phyloP scores from a whole-genome alignment of 2,888 invertebrate genomes.

The Cantharis nigra region DNA sequence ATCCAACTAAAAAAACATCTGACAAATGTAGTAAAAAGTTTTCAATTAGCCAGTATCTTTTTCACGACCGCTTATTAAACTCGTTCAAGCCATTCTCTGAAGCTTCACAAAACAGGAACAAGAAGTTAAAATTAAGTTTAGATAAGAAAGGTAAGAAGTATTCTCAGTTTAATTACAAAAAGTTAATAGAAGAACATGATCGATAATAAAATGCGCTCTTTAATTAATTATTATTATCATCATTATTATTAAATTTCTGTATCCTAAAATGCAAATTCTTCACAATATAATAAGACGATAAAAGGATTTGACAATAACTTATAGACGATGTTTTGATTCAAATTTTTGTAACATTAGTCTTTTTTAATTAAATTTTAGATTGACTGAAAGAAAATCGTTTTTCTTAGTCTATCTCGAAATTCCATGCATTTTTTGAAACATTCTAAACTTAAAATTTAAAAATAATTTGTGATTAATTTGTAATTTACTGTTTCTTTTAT shows the following conservation, averaged over 20 bases:
- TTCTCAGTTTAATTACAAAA: conserved; percentile 2
- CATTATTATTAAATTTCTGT: background rate
- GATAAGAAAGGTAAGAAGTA: conserved; percentile 2
- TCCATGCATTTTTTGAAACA: background rate
- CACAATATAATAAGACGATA: background rate
- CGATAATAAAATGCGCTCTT: background rate
- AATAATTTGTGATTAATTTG: background rate
- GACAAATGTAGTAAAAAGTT: background rate
- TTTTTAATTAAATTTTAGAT: background rate
- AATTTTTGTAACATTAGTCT: background rate
- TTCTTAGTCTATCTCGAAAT: background rate
- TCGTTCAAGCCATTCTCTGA: background rate
- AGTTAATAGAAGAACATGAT: background rate
- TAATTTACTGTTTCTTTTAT: background rate
- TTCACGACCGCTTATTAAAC: conserved; percentile 1
- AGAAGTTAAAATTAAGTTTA: conserved; percentile 3
- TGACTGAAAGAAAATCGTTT: background rate
- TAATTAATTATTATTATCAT: background rate
- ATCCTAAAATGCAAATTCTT: background rate
- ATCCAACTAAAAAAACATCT: background rate
- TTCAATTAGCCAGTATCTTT: background rate
- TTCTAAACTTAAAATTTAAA: background rate
- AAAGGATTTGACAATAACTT: background rate
- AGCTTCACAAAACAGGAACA: conserved; percentile 1
- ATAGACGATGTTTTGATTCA: background rate